Evolutionary conservation across 2,113 vertebrate species (phyloP), one percentile per base, ranked within the genome.

Genomic region (Struthidea cinerea): DNA sequence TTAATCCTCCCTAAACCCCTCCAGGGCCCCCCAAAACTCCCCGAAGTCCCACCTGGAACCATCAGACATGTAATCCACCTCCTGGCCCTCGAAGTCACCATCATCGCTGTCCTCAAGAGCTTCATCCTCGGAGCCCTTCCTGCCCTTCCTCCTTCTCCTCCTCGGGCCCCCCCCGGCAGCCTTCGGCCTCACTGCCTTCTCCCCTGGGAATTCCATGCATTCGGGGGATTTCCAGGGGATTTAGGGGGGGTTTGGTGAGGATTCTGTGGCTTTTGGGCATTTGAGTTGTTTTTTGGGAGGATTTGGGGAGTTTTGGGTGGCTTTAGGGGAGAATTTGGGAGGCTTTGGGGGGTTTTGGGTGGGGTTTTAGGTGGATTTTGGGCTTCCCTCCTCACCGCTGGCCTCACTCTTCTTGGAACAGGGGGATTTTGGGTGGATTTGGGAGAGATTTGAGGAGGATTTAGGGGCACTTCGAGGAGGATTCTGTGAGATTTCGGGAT

Each of bases 111-210:
- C 79, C 65, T 82, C 79, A 0, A 82, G 55, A 6, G 79, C 79
- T 28, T 82, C 79, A 2, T 82, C 79, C 65, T 82, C 79, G 0
- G 79, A 70, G 30, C 65, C 52, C 30, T 82, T 82, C 44, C 65
- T 50, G 33, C 77, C 77, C 65, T 82, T 82, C 79, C 37, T 82
- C 55, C 2, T 82, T 65, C 0, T 82, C 53, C 7, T 82, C 55
- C 0, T 70, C 0, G 41, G 41, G 16, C 17, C 21, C 1, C 30
- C 35, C 9, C 23, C 55, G 0, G 44, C 55, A 6, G 65, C 79
- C 35, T 82, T 82, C 0, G 79, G 79, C 79, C 53, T 70, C 3
- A 4, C 23, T 9, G 65, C 55, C 65, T 82, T 82, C 53, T 82
- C 79, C 15, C 79, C 79, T 70, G 79, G 35, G 11, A n/a, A 42